A percentile compares a stretch with the other conserved stretches of the same genome.
Evolutionary conservation across 2,113 vertebrate genomes (phyloP).

Genomic region (Amphiprion percula): DNA sequence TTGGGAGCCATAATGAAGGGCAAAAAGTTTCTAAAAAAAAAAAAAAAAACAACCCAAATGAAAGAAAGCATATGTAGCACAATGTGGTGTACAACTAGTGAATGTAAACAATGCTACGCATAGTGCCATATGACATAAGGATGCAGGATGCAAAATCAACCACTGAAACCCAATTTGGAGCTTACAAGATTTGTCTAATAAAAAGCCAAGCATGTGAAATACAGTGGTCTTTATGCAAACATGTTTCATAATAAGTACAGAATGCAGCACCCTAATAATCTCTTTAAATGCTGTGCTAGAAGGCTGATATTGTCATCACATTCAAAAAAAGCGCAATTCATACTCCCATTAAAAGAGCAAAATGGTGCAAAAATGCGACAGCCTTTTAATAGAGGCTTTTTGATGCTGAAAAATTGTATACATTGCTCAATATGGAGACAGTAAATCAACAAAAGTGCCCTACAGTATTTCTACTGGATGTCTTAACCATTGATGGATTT

Average conservation of each 20-base stretch:
- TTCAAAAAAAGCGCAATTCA: background rate
- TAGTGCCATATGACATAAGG: no score
- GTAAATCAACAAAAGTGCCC: conserved; percentile 54
- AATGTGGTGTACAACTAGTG: no score
- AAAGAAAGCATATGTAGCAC: no score
- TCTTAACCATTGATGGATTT: conserved; percentile 60
- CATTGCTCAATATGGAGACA: conserved; percentile 12
- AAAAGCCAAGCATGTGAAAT: background rate
- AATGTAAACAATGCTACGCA: no score
- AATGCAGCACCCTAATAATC: conserved; percentile 13
- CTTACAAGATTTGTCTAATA: no score
- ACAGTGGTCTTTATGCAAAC: background rate
- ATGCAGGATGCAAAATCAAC: no score
- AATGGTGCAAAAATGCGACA: conserved; percentile 1
- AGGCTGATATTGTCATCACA: background rate
- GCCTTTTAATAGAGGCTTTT: conserved; percentile 21
- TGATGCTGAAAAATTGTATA: conserved; percentile 15
- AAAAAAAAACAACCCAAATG: no score
- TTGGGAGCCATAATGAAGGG: no score
- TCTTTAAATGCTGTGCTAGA: background rate
- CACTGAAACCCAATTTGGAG: no score
- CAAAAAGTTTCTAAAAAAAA: no score
- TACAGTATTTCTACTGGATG: conserved; percentile 31
- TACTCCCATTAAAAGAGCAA: background rate
- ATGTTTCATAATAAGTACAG: conserved; percentile 1